phyloP scores from a whole-genome alignment of 2,888 invertebrate genomes.

The Papilio protenor region DNA sequence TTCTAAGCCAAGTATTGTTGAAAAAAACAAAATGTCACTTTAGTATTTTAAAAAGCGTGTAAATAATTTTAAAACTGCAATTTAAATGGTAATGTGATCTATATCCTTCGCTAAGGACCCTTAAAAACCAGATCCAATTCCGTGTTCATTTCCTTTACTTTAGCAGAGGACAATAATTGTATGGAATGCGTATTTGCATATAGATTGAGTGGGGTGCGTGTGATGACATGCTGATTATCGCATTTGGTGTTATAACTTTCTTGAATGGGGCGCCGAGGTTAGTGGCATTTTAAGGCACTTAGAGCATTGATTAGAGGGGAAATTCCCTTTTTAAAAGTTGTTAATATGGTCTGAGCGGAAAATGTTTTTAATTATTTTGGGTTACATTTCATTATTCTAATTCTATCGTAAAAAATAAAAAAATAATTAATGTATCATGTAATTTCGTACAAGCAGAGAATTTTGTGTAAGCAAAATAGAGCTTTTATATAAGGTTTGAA shows the following conservation, averaged over 20 bases:
- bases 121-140: constrained; percentile 22
- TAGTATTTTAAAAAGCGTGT: not conserved
- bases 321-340: constrained; percentile 5
- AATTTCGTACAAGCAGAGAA: too few species aligned
- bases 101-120: constrained; percentile 17
- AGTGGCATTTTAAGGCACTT: constrained; percentile 34
- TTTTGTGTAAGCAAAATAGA: too few species aligned
- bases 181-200: constrained; percentile 65
- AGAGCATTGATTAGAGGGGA: constrained; percentile 36
- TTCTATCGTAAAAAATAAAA: not conserved
- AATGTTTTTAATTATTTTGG: not conserved
- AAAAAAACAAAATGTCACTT: not conserved
- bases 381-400: not conserved
- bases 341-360: not conserved
- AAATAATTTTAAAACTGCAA: not conserved
- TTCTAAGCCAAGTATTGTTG: too few species aligned
- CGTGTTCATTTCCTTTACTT: constrained; percentile 29
- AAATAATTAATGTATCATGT: too few species aligned
- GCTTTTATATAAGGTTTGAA: too few species aligned
- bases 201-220: constrained; percentile 70
- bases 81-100: constrained; percentile 12
- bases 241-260: constrained; percentile 29
- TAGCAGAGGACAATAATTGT: constrained; percentile 36
- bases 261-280: constrained; percentile 38
- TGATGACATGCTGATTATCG: constrained; percentile 45